A percentile compares a stretch with the other conserved stretches of the same genome.
phyloP scores from a whole-genome alignment of 92 coral and sea anemone species.

The Plumapathes pennacea region DNA sequence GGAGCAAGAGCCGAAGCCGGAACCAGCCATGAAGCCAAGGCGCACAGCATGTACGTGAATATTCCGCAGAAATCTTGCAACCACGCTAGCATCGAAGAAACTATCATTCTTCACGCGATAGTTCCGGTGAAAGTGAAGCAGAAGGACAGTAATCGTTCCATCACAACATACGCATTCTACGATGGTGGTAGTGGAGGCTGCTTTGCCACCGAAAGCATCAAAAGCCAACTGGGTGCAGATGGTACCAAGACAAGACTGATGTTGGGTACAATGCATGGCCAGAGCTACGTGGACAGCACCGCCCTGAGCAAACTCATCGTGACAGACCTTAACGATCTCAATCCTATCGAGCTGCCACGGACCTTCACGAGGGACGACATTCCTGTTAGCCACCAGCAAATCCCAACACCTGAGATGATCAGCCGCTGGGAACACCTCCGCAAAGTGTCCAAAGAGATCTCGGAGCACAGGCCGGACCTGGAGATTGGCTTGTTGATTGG shows the following conservation, averaged over 20 bases:
- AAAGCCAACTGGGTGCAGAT: slow-evolving; percentile 8
- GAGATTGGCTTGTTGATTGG: slow-evolving; percentile 64
- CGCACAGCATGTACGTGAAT: background rate
- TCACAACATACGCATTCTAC: slow-evolving; percentile 55
- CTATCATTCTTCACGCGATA: slow-evolving; percentile 32
- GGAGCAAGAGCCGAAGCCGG: background rate
- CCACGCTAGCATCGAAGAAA: slow-evolving; percentile 21
- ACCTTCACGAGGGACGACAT: slow-evolving; percentile 38
- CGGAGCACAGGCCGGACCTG: slow-evolving; percentile 40
- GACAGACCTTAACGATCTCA: slow-evolving; percentile 21
- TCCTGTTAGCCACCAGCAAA: slow-evolving; percentile 42
- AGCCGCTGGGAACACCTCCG: slow-evolving; percentile 35
- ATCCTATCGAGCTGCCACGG: slow-evolving; percentile 29
- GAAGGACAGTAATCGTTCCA: slow-evolving; percentile 28
- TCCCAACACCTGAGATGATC: slow-evolving; percentile 47
- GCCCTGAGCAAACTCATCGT: slow-evolving; percentile 25
- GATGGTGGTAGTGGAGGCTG: slow-evolving; percentile 70
- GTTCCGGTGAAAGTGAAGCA: slow-evolving; percentile 40
- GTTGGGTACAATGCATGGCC: slow-evolving; percentile 59
- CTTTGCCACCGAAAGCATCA: slow-evolving; percentile 55
- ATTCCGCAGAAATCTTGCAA: slow-evolving; percentile 36
- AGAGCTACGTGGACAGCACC: slow-evolving; percentile 28
- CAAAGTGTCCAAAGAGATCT: slow-evolving; percentile 31
- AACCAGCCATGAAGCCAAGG: slow-evolving; percentile 7
- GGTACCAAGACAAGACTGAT: slow-evolving; percentile 29